A percentile compares a stretch with the other conserved stretches of the same genome.
These are phyloP conservation scores for Lutjanus campechanus DNA, from an alignment of 2,797 vertebrate species.

Conservation along the genomic window DNA sequence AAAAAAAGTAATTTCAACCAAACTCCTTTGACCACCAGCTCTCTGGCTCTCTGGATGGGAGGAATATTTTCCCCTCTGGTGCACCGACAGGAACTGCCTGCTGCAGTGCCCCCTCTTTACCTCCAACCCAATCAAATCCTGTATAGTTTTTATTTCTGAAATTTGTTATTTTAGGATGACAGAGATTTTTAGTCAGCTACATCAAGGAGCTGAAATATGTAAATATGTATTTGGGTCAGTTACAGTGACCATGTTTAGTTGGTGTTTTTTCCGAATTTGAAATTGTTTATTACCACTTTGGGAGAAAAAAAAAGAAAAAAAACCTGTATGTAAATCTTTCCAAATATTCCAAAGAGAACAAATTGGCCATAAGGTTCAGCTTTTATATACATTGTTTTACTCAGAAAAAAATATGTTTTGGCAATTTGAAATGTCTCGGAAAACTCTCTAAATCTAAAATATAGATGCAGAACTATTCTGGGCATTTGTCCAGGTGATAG, in stretches of 20 bases:
- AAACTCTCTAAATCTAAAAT: constrained; percentile 47
- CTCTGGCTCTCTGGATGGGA: constrained; percentile 69
- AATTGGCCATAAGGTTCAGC: constrained; percentile 81
- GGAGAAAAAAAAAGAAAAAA: constrained; percentile 57
- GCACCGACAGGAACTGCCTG: constrained; percentile 73
- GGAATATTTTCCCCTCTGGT: constrained; percentile 76
- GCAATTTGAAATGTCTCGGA: constrained; percentile 64
- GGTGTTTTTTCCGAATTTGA: constrained; percentile 87
- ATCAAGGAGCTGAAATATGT: constrained; percentile 88
- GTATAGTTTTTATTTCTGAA: constrained; percentile 87
- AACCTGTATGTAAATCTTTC: constrained; percentile 85
- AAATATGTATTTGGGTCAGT: constrained; percentile 94
- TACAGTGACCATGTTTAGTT: constrained; percentile 92
- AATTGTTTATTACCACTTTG: constrained; percentile 87
- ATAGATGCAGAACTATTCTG: constrained; percentile 62
- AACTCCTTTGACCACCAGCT: constrained; percentile 76
- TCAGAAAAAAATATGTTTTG: constrained; percentile 54
- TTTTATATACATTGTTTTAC: constrained; percentile 78
- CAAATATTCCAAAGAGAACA: constrained; percentile 87
- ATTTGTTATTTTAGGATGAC: constrained; percentile 88
- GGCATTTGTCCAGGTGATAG: constrained; percentile 51
- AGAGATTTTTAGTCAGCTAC: constrained; percentile 88
- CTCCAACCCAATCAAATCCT: constrained; percentile 79
- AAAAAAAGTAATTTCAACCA: constrained; percentile 65
- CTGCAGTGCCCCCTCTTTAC: constrained; percentile 70